Evolutionary conservation across 2,797 vertebrate species (phyloP), one percentile per base, ranked within the genome.

Genomic region (Microcaecilia unicolor): DNA sequence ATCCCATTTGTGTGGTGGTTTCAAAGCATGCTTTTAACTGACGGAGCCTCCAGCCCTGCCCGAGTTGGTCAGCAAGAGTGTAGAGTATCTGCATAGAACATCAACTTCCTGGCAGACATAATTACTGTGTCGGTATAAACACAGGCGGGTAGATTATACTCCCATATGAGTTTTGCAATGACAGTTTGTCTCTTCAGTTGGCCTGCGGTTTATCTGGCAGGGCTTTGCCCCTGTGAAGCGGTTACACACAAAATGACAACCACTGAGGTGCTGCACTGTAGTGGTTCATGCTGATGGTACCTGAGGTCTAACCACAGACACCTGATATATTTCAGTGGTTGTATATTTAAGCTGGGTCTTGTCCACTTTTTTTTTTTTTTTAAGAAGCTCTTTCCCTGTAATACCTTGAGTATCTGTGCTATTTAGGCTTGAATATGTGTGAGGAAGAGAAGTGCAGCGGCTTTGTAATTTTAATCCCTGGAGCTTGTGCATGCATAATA

Each of bases 161-260:
- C 72, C 59, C 59, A 29, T 50, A 57, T 25, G 51, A 63, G 56
- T 56, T 64, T 43, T 38, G 44, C 55, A 48, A 53, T 56, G 64
- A 51, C 48, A 58, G 56, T 55, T 61, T 70, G 54, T 63, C 65
- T 63, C 65, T 66, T 43, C 15, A 24, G 52, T 32, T 55, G 47
- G 38, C n/a, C 42, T 51, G 61, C 58, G 57, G 64, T 64, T 70
- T 62, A 40, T 49, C 49, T 52, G 6, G 1, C 37, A 2, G 5
- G 41, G 39, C 30, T 64, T n/a, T 5, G 3, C n/a, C 37, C 44
- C 43, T 53, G 19, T 44, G 48, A 61, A 67, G 51, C 47, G 32
- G 51, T 44, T 61, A 27, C 58, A 44, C 18, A 37, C 37, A 56
- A 34, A 31, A 15, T 30, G 55, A 52, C 52, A 59, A 28, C 18